These are phyloP conservation scores for Linurgus olivaceus DNA, from an alignment of 2,797 vertebrate genomes.

Conservation along the genomic window DNA sequence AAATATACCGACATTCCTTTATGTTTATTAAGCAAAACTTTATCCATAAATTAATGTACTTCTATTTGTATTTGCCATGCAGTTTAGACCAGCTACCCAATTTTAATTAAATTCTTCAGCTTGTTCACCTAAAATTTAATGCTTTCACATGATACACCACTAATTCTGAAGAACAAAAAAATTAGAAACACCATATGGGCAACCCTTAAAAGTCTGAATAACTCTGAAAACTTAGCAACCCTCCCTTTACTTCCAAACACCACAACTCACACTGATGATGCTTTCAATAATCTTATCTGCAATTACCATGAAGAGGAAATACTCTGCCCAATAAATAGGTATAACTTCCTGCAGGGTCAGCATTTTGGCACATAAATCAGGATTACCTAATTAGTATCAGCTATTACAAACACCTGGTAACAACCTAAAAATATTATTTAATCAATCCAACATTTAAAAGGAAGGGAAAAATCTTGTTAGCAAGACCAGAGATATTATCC, in stretches of 20 bases:
- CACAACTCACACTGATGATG: neutral
- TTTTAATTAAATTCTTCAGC: neutral
- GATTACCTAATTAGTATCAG: neutral
- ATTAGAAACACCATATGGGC: neutral
- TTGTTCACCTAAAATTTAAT: neutral
- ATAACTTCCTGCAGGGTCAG: neutral
- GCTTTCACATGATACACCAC: neutral
- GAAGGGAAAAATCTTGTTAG: slow-evolving; percentile 72
- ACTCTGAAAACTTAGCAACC: neutral
- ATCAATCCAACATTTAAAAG: neutral
- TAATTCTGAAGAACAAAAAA: neutral
- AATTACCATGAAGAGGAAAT: neutral
- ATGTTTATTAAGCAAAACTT: neutral
- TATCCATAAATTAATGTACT: neutral
- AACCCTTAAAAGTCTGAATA: neutral
- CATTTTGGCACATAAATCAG: neutral
- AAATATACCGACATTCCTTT: neutral
- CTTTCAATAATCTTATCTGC: neutral
- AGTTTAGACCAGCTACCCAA: neutral
- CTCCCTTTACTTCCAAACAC: neutral
- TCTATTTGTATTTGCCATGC: neutral
- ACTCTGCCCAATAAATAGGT: neutral
- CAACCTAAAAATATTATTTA: neutral
- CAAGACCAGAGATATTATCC: slow-evolving; percentile 59
- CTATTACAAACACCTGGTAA: neutral